A percentile compares a stretch with the other conserved stretches of the same genome.
phyloP scores from a whole-genome alignment of 1,140 invertebrate species.

The Liolophura sinensis region DNA sequence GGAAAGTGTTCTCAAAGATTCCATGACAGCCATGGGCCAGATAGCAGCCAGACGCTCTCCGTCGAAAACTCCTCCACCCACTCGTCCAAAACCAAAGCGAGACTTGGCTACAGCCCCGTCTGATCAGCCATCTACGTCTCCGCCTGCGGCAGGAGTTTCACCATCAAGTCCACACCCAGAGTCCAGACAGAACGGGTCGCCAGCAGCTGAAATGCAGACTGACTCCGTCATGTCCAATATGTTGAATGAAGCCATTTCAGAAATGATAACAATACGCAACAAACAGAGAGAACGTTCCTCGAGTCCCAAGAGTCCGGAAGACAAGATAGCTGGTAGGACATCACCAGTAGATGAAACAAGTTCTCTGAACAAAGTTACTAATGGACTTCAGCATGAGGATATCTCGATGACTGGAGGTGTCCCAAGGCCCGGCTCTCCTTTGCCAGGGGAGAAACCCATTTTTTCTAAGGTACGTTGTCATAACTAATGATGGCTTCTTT shows the following conservation, averaged over 20 bases:
- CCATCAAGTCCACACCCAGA: neutral
- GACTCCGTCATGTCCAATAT: conserved; percentile 33
- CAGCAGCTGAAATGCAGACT: conserved; percentile 14
- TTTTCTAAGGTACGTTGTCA: conserved; percentile 4
- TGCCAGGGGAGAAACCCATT: conserved; percentile 28
- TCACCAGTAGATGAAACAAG: too few species aligned
- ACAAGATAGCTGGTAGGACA: too few species aligned
- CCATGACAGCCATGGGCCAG: conserved; percentile 28
- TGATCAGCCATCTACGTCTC: neutral
- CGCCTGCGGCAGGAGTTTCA: neutral
- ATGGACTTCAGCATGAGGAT: neutral
- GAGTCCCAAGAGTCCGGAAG: neutral
- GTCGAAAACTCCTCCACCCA: conserved; percentile 9
- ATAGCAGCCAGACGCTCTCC: conserved; percentile 20
- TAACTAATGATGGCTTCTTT: too few species aligned
- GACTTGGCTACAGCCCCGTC: neutral
- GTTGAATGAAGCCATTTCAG: conserved; percentile 45
- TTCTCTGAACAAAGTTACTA: neutral
- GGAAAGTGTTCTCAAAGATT: conserved; percentile 31
- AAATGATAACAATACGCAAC: conserved; percentile 43
- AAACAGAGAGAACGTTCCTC: conserved; percentile 9
- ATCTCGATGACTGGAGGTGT: neutral
- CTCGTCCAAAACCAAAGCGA: conserved; percentile 2
- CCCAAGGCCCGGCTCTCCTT: conserved; percentile 39
- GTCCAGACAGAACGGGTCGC: neutral